These are phyloP conservation scores for Podarcis cretensis DNA, from an alignment of 2,113 vertebrate genomes.

Conservation along the genomic window DNA sequence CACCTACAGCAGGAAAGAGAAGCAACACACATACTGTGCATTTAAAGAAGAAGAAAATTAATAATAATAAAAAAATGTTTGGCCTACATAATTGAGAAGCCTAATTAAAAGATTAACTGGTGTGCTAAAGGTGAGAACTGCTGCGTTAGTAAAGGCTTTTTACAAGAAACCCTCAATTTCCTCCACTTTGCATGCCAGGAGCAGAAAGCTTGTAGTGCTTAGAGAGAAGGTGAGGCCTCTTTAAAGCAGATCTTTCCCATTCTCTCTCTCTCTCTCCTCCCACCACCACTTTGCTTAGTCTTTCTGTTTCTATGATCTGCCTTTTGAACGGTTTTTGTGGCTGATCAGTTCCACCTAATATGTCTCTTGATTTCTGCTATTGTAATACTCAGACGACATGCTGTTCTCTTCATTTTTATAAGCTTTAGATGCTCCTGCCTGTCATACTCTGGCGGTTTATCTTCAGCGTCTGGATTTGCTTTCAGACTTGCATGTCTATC, in stretches of 20 bases:
- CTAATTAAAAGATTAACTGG: conserved; percentile 52
- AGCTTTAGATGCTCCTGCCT: conserved; percentile 86
- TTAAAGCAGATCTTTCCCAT: conserved; percentile 69
- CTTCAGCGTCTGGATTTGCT: conserved; percentile 88
- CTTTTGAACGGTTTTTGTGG: conserved; percentile 91
- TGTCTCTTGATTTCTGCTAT: conserved; percentile 88
- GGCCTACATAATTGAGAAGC: conserved; percentile 30
- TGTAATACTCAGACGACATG: conserved; percentile 86
- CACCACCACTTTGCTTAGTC: conserved; percentile 53
- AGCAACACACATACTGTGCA: background rate
- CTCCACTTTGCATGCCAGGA: conserved; percentile 47
- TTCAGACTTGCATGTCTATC: conserved; percentile 88
- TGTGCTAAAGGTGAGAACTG: conserved; percentile 50
- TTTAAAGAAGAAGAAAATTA: background rate
- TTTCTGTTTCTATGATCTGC: conserved; percentile 84
- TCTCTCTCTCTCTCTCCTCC: conserved; percentile 49
- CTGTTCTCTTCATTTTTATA: conserved; percentile 84
- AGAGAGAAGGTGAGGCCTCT: conserved; percentile 69
- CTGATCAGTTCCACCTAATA: conserved; percentile 89
- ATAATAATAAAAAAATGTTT: conserved; percentile 18
- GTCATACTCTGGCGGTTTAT: conserved; percentile 90
- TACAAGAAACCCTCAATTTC: conserved; percentile 38
- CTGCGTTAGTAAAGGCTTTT: conserved; percentile 54
- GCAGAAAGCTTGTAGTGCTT: conserved; percentile 48
- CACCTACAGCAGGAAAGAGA: background rate